Percentiles rank a stretch among this genome's conserved stretches.
Conservation (phyloP, 2,797 vertebrate genomes). For the Acrossocheilus fasciatus region DNA sequence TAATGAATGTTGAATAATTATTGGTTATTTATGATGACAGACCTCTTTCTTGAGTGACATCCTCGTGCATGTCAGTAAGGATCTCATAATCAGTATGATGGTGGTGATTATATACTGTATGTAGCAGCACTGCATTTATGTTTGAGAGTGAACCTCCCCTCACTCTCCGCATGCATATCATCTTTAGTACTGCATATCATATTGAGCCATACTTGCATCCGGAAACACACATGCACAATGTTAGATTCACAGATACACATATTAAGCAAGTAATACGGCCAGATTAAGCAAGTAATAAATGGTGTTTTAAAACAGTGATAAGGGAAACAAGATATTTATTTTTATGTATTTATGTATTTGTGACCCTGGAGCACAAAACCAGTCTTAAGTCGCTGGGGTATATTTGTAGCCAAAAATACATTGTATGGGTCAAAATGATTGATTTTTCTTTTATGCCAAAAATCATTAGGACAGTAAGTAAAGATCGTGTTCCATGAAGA, state of each 20-base stretch:
- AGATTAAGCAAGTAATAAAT: background rate
- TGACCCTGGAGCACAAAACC: too few species aligned
- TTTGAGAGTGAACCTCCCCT: background rate
- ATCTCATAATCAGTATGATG: conserved; percentile 31
- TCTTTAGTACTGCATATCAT: background rate
- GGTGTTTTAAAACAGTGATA: background rate
- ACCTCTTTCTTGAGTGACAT: conserved; percentile 48
- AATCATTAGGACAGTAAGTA: too few species aligned
- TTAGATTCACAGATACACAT: background rate
- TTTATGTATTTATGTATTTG: too few species aligned
- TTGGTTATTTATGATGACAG: conserved; percentile 30
- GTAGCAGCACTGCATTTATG: background rate
- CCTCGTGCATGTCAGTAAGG: conserved; percentile 14
- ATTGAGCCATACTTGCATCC: background rate
- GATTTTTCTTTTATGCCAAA: too few species aligned
- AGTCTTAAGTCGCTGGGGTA: too few species aligned
- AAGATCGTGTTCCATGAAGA: too few species aligned
- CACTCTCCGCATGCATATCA: background rate
- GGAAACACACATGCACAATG: background rate
- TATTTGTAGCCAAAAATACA: too few species aligned
- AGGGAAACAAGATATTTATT: background rate
- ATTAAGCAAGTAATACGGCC: background rate
- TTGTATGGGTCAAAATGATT: too few species aligned
- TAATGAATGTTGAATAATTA: conserved; percentile 18
- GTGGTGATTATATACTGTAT: conserved; percentile 3